These are phyloP conservation scores for Drosophila merina DNA, from an alignment of 2,888 invertebrate species.

Conservation along the genomic window DNA sequence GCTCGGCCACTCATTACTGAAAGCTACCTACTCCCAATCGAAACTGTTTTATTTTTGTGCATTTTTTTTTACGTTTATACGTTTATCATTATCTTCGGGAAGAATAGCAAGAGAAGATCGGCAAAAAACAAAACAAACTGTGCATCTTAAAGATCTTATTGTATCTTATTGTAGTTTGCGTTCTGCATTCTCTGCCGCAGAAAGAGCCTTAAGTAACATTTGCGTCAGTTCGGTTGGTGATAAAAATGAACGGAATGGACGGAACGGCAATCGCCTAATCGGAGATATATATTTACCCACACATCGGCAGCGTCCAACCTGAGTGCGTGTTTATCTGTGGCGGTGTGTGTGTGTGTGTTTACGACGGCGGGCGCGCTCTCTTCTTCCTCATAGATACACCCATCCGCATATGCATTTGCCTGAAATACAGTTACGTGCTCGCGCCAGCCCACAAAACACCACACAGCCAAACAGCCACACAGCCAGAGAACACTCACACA, in stretches of 20 bases:
- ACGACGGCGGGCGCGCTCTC: conserved; percentile 38
- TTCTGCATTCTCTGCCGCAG: too few species aligned
- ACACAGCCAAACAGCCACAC: conserved; percentile 6
- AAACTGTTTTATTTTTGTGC: conserved; percentile 35
- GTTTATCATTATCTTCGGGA: too few species aligned
- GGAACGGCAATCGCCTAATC: conserved; percentile 57
- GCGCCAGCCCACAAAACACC: conserved; percentile 32
- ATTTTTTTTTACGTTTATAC: background rate
- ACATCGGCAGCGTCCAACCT: conserved; percentile 1
- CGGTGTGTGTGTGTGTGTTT: conserved; percentile 38
- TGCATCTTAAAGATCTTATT: background rate
- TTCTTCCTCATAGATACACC: conserved; percentile 46
- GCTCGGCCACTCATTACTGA: conserved; percentile 31
- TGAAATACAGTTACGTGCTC: conserved; percentile 70
- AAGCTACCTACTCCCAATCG: conserved; percentile 28
- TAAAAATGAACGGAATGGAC: conserved; percentile 42
- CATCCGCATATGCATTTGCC: conserved; percentile 53
- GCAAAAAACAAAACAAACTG: conserved; percentile 4
- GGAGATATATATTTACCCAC: conserved; percentile 39
- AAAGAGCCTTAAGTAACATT: conserved; percentile 50
- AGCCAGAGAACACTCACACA: conserved; percentile 7
- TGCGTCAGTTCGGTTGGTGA: conserved; percentile 51
- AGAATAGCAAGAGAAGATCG: background rate
- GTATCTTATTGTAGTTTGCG: background rate
- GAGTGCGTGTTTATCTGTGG: background rate